phyloP scores from a whole-genome alignment of 2,113 vertebrate genomes.

The Aleadryas rufinucha region DNA sequence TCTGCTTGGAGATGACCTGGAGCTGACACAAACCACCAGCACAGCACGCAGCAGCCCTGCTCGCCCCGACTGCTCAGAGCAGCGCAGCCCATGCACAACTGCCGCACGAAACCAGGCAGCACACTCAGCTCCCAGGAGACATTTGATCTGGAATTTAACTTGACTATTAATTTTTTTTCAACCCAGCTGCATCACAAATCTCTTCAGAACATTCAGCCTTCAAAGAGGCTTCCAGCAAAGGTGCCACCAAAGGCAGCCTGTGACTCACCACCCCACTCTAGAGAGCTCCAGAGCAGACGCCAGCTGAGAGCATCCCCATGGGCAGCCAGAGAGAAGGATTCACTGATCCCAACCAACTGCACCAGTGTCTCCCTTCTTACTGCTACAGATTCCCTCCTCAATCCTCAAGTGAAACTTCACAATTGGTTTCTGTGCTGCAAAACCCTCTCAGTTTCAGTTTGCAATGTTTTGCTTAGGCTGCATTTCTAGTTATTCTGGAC shows the following conservation, averaged over 20 bases:
- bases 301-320: not conserved
- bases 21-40: not conserved
- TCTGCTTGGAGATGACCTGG: not conserved
- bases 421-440: not conserved
- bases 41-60: not conserved
- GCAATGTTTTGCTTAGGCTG: not conserved
- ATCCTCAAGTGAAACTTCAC: not conserved
- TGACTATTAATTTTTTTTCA: not conserved
- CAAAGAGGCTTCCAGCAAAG: not conserved
- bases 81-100: rapidly evolving
- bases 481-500: not conserved
- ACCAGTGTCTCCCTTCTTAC: not conserved
- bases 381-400: not conserved
- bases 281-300: not conserved
- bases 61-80: not conserved
- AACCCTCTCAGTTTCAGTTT: not conserved
- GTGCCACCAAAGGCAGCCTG: not conserved
- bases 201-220: not conserved
- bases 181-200: not conserved
- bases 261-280: not conserved
- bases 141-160: not conserved
- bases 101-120: rapidly evolving
- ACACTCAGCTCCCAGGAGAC: not conserved
- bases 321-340: not conserved
- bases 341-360: not conserved